Evolutionary conservation across 2,113 vertebrate species (phyloP), one percentile per base, ranked within the genome.

Genomic region (Cyphomyrus discorhynchus): DNA sequence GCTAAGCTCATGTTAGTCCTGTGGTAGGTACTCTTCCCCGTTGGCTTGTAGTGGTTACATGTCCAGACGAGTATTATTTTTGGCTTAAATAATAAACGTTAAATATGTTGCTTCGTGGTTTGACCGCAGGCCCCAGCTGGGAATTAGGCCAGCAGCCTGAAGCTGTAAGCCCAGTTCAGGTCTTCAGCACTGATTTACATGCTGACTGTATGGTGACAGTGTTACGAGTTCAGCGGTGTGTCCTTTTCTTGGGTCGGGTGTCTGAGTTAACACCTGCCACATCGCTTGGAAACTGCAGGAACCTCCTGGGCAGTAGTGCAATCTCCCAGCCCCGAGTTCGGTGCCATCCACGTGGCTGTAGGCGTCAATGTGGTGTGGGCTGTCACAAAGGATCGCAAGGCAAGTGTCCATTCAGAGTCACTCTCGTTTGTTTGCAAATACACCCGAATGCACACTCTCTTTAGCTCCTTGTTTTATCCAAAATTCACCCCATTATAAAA

Each of bases 311-410:
- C 93, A 0, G n/a, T 92, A 1, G 97, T 99, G 93, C 97, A 99
- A 77, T 97, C 98, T 85, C 98, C 98, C 2, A 96, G 94, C 82
- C 89, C 97, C 6, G 98, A 97, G 74, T 96, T 97, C 0, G 97
- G 97, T 45, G 97, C 97, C 87, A 95, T 96, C 92, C 98, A 99
- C 0, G 93, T 99, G 21, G 96, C 98, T 0, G 98, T 97, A 87
- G 98, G 98, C 7, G 92, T 96, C 11, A 96, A 96, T 17, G 98
- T 98, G 11, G 97, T 99, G 86, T 99, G 98, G 98, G 98, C 97
- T 13, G 91, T 99, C 88, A 99, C 98, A 24, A 99, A 99, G 90
- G 98, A 99, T 39, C 96, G 96, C 91, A 99, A 98, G 93, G 98
- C 99, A 95, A 97, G 96, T 90, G 13, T 31, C 31, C 11, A 5